Evolutionary conservation across 2,888 invertebrate genomes (phyloP).

Genomic region (Ochropleura leucogaster): DNA sequence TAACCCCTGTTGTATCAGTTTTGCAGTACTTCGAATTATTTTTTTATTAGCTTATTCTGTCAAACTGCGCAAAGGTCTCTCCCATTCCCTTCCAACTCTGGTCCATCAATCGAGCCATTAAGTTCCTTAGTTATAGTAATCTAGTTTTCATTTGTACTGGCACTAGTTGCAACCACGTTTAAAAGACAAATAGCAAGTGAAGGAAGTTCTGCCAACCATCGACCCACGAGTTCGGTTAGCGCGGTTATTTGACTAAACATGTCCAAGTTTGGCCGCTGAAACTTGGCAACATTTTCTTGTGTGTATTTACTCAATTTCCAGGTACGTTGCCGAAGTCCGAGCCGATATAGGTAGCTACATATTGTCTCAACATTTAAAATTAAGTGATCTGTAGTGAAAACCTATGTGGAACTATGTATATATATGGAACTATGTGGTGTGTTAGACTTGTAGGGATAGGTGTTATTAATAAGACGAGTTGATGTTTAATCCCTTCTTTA

Average conservation of each 20-base stretch:
- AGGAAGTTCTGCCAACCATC: constrained; percentile 66
- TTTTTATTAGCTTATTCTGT: too few relatives aligned
- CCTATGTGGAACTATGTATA: background rate
- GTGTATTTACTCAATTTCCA: constrained; percentile 32
- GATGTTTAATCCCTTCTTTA: too few relatives aligned
- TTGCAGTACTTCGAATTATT: background rate
- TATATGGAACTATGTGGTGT: background rate
- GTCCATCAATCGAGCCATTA: too few relatives aligned
- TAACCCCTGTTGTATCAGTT: background rate
- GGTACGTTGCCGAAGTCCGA: constrained; percentile 26
- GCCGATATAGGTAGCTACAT: constrained; percentile 7
- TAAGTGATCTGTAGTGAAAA: constrained; percentile 1
- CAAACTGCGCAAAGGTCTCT: too few relatives aligned
- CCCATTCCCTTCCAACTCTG: too few relatives aligned
- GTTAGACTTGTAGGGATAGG: too few relatives aligned
- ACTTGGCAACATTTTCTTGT: constrained; percentile 63
- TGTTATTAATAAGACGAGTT: too few relatives aligned
- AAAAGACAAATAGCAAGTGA: constrained; percentile 68
- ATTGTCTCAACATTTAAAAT: background rate
- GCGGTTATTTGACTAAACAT: constrained; percentile 72
- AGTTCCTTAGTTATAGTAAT: background rate
- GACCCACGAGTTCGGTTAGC: constrained; percentile 63
- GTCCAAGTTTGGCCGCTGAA: constrained; percentile 63
- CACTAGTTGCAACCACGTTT: constrained; percentile 46
- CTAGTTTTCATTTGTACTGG: constrained; percentile 13